These are phyloP conservation scores for Eustalomyia histrio DNA, from an alignment of 2,888 invertebrate genomes.

Conservation along the genomic window DNA sequence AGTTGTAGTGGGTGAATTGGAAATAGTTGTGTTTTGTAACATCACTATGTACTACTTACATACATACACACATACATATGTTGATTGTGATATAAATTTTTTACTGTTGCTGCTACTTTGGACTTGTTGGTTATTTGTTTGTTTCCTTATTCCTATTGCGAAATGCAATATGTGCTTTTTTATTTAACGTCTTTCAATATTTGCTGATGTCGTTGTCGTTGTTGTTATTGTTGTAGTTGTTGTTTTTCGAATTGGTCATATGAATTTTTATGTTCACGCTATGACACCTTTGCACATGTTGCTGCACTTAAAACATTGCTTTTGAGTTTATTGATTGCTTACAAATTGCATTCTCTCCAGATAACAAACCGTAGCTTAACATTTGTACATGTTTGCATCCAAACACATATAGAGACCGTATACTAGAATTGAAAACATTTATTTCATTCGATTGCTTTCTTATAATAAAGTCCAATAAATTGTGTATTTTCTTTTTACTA, in stretches of 20 bases:
- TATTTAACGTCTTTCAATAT: constrained; percentile 15
- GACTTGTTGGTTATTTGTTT: neutral
- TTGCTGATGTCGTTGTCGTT: constrained; percentile 30
- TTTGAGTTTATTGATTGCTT: constrained; percentile 54
- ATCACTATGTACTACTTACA: neutral
- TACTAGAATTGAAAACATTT: constrained; percentile 9
- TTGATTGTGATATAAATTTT: neutral
- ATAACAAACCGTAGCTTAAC: constrained; percentile 7
- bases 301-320: constrained; percentile 53
- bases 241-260: constrained; percentile 32
- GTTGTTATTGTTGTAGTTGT: neutral
- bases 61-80: too few species aligned
- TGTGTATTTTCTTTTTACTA: constrained; percentile 21
- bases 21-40: neutral
- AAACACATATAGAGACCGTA: neutral
- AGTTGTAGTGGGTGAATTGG: constrained; percentile 27
- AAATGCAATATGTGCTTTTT: constrained; percentile 34
- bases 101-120: neutral
- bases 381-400: constrained; percentile 11
- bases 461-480: constrained; percentile 50
- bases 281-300: constrained; percentile 61
- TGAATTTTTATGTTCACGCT: constrained; percentile 61
- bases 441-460: constrained; percentile 52
- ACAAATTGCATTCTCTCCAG: constrained; percentile 49
- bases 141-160: constrained; percentile 15